Conservation (phyloP, 2,888 invertebrate species). For the Macrophya annulata region DNA sequence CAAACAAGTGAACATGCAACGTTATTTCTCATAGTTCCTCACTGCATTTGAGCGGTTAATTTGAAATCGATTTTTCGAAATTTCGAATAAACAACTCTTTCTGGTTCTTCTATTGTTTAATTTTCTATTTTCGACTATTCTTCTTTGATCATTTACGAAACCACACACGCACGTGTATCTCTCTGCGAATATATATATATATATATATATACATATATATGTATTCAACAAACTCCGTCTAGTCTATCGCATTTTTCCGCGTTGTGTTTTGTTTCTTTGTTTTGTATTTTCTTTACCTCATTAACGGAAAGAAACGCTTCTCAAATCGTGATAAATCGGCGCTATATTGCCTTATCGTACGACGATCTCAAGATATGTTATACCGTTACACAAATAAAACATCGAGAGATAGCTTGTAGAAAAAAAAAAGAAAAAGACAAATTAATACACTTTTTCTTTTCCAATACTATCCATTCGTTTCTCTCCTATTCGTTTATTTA, state of each 20-base stretch:
- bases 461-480: neutral
- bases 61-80: slow-evolving; percentile 2
- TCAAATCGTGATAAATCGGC: slow-evolving; percentile 51
- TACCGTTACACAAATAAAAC: slow-evolving; percentile 16
- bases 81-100: slow-evolving; percentile 13
- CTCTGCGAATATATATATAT: neutral
- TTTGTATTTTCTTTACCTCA: slow-evolving; percentile 16
- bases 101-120: neutral
- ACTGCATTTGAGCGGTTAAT: slow-evolving; percentile 40
- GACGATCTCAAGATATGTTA: slow-evolving; percentile 36
- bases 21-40: slow-evolving; percentile 39
- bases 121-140: neutral
- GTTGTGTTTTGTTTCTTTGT: neutral
- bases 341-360: slow-evolving; percentile 34
- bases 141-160: slow-evolving; percentile 10
- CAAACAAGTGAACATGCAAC: slow-evolving; percentile 9
- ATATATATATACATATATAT: neutral
- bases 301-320: slow-evolving; percentile 44
- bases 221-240: slow-evolving; percentile 37
- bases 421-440: slow-evolving; percentile 4
- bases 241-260: slow-evolving; percentile 28
- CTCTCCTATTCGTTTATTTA: neutral
- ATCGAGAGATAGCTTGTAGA: slow-evolving; percentile 11
- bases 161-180: slow-evolving; percentile 17
- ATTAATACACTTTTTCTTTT: neutral